Conservation (phyloP, 2,888 invertebrate species). For the Camponotus fellah region DNA sequence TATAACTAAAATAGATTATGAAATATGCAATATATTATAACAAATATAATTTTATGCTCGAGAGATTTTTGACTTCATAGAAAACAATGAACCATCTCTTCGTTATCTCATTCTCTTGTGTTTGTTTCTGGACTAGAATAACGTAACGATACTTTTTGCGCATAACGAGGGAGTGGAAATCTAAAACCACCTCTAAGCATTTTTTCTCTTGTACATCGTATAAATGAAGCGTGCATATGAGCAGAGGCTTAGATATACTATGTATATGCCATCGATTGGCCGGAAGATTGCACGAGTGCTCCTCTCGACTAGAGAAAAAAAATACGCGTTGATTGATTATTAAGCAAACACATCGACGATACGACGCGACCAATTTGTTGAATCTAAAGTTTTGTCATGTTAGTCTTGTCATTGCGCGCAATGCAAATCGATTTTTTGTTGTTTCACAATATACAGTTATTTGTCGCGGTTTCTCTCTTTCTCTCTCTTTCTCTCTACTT, state of each 20-base stretch:
- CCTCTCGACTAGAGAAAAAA: conserved; percentile 61
- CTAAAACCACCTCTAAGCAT: conserved; percentile 35
- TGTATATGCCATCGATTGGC: conserved; percentile 55
- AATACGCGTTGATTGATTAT: conserved; percentile 66
- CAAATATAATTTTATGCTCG: not conserved
- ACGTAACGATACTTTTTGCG: conserved; percentile 11
- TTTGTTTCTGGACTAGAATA: conserved; percentile 3
- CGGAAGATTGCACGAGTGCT: conserved; percentile 68
- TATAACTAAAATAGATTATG: not conserved
- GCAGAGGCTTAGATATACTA: conserved; percentile 17
- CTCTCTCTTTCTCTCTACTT: conserved; percentile 20
- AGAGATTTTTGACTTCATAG: not conserved
- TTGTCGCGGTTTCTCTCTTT: conserved; percentile 10
- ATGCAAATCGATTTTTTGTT: conserved; percentile 29
- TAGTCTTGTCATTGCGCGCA: conserved; percentile 38
- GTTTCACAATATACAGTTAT: conserved; percentile 17
- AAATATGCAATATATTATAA: conserved; percentile 3
- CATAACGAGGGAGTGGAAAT: not conserved
- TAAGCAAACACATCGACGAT: conserved; percentile 63
- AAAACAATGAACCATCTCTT: not conserved
- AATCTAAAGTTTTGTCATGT: conserved; percentile 61
- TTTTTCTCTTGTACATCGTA: conserved; percentile 35
- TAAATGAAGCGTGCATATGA: conserved; percentile 24
- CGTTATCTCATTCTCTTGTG: conserved; percentile 38
- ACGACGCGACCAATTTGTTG: conserved; percentile 60